phyloP scores from a whole-genome alignment of 2,888 invertebrate species.

The Theretra japonica region DNA sequence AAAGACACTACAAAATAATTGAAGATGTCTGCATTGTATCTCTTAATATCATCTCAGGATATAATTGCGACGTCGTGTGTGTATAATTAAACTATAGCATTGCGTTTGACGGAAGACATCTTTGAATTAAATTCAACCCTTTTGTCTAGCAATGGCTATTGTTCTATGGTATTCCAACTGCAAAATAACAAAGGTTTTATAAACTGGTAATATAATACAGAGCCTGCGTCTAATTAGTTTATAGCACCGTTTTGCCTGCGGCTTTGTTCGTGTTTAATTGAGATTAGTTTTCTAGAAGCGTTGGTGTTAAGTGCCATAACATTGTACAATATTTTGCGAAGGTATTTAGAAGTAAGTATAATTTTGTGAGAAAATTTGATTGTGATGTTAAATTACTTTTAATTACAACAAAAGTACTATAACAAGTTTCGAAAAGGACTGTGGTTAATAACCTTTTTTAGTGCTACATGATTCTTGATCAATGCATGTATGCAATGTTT shows the following conservation, averaged over 20 bases:
- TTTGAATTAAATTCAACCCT: constrained; percentile 46
- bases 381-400: too few species aligned
- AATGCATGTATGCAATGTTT: too few species aligned
- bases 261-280: constrained; percentile 30
- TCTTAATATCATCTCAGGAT: constrained; percentile 43
- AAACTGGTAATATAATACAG: constrained; percentile 37
- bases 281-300: constrained; percentile 24
- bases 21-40: constrained; percentile 38
- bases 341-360: neutral
- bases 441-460: too few species aligned
- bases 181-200: constrained; percentile 40
- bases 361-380: neutral
- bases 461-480: too few species aligned
- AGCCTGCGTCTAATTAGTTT: constrained; percentile 36
- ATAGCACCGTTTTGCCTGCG: constrained; percentile 29
- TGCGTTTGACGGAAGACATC: constrained; percentile 40
- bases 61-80: constrained; percentile 32
- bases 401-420: too few species aligned
- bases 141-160: constrained; percentile 49
- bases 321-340: too few species aligned
- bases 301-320: constrained; percentile 6
- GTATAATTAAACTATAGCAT: constrained; percentile 50
- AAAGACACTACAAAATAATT: constrained; percentile 42
- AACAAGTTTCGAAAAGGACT: too few species aligned
- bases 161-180: constrained; percentile 40